These are phyloP conservation scores for Drosophila pseudoananassae DNA, from an alignment of 1,140 invertebrate genomes.

Conservation along the genomic window DNA sequence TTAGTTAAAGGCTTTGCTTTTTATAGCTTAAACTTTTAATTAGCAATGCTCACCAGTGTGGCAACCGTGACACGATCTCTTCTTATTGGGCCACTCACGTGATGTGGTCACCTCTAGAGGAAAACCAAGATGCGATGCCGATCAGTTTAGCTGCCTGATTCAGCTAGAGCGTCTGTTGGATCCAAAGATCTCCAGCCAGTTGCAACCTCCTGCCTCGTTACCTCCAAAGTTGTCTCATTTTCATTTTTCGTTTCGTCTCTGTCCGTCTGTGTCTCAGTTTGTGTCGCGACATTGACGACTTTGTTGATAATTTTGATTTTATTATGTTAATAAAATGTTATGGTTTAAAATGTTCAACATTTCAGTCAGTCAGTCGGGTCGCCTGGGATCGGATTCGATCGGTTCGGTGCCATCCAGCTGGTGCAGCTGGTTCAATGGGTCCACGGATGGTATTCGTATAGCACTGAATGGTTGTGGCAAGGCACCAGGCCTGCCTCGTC, in stretches of 20 bases:
- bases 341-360: constrained; percentile 83
- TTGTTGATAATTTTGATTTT: constrained; percentile 84
- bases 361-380: constrained; percentile 53
- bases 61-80: background rate
- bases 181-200: constrained; percentile 4
- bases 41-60: too few species aligned
- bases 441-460: background rate
- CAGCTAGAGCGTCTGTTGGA: constrained; percentile 8
- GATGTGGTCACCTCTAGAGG: constrained; percentile 28
- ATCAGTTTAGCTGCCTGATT: constrained; percentile 53
- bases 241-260: constrained; percentile 58
- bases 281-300: constrained; percentile 81
- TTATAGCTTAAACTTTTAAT: too few species aligned
- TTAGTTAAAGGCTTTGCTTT: too few species aligned
- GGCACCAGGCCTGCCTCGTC: constrained; percentile 33
- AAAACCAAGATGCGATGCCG: constrained; percentile 48
- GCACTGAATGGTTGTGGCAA: constrained; percentile 4
- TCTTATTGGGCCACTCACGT: constrained; percentile 20
- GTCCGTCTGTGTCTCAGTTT: constrained; percentile 37
- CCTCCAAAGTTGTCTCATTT: constrained; percentile 75
- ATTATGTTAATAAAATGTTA: constrained; percentile 84
- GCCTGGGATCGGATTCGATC: constrained; percentile 7
- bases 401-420: constrained; percentile 37
- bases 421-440: constrained; percentile 48
- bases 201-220: constrained; percentile 50